Percentiles rank a stretch among this genome's conserved stretches.
phyloP scores from a whole-genome alignment of 2,797 vertebrate genomes.

The Zenarchopterus dispar region DNA sequence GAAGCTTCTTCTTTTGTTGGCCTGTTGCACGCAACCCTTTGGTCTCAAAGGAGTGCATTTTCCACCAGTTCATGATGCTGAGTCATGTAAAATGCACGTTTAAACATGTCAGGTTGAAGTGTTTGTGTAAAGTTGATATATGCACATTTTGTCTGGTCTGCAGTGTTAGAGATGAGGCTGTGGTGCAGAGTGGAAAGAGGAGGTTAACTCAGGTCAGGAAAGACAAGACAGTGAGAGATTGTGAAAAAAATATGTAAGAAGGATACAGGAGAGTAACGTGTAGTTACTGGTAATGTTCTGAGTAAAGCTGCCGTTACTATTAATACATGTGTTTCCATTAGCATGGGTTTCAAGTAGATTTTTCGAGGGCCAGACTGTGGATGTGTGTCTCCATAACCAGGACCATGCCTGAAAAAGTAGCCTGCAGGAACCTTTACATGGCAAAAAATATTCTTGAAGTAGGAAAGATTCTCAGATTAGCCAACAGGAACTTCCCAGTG shows the following conservation, averaged over 20 bases:
- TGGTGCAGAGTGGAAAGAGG: constrained; percentile 17
- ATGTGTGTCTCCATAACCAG: too few species aligned
- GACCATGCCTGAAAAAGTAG: too few species aligned
- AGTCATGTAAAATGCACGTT: constrained; percentile 70
- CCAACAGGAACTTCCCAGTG: too few species aligned
- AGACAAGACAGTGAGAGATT: constrained; percentile 16
- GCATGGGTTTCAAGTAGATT: too few species aligned
- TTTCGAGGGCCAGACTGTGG: too few species aligned
- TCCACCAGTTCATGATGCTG: constrained; percentile 52
- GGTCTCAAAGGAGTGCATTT: constrained; percentile 62
- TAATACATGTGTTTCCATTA: too few species aligned
- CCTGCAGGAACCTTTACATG: too few species aligned
- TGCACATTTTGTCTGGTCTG: constrained; percentile 40
- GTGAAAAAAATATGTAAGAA: constrained; percentile 1
- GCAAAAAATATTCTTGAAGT: too few species aligned
- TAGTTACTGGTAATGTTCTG: background rate
- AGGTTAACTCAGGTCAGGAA: constrained; percentile 56
- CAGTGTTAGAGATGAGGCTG: constrained; percentile 27
- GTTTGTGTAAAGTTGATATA: constrained; percentile 66
- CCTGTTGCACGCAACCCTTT: constrained; percentile 30
- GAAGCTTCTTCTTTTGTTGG: constrained; percentile 41
- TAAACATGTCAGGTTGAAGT: constrained; percentile 57
- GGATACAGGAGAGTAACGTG: background rate
- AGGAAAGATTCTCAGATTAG: too few species aligned
- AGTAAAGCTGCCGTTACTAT: background rate